Evolutionary conservation across 2,113 vertebrate species (phyloP).

Genomic region (Puffinus mauretanicus): DNA sequence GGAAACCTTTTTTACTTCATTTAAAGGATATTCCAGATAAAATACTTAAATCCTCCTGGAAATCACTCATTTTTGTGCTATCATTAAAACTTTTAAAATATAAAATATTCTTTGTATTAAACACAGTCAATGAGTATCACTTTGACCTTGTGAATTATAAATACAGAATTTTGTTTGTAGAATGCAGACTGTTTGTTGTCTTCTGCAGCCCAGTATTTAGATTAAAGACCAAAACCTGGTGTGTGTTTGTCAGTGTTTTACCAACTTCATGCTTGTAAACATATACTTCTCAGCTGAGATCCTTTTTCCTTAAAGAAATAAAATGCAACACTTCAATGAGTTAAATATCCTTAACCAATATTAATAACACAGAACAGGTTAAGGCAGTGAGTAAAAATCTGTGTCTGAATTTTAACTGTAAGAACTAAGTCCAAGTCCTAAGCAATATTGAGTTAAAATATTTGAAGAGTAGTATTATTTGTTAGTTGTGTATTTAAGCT

Average conservation of each 20-base stretch:
- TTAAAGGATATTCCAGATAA: not conserved
- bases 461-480: not conserved
- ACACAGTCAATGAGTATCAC: not conserved
- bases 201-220: not conserved
- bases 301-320: not conserved
- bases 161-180: not conserved
- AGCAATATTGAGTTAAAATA: not conserved
- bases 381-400: not conserved
- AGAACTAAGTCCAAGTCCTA: not conserved
- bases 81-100: not conserved
- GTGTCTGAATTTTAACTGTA: not conserved
- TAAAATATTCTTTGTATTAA: not conserved
- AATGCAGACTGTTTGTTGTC: not conserved
- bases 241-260: not conserved
- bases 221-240: not conserved
- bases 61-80: not conserved
- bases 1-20: not conserved
- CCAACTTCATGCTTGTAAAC: not conserved
- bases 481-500: not conserved
- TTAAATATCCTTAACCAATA: not conserved
- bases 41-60: not conserved
- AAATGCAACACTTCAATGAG: not conserved
- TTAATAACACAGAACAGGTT: not conserved
- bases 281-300: not conserved
- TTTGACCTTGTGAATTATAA: not conserved